Evolutionary conservation across 2,888 invertebrate species (phyloP).

Genomic region (Philonicus albiceps): DNA sequence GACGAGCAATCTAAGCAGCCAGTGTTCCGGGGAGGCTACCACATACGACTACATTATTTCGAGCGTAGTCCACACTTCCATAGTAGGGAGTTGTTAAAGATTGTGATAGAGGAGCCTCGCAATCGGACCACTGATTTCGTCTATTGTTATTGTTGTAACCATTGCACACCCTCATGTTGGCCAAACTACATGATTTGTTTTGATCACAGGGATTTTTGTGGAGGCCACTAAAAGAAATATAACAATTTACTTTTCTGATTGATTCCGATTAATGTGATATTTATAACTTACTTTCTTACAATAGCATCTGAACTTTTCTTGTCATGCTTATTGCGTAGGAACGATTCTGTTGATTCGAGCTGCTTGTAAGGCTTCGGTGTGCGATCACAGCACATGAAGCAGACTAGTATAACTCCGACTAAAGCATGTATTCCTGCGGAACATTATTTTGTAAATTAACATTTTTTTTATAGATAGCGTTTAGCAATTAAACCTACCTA

Average conservation of each 20-base stretch:
- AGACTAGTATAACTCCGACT: slow-evolving; percentile 54
- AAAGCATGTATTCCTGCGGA: slow-evolving; percentile 42
- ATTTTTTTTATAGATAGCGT: background rate
- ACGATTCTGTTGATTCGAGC: slow-evolving; percentile 59
- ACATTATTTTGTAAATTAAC: background rate
- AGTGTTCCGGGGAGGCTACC: background rate
- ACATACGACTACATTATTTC: background rate
- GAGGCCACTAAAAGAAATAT: background rate
- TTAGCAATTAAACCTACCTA: slow-evolving; percentile 54
- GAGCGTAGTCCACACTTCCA: slow-evolving; percentile 45
- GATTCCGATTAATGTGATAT: background rate
- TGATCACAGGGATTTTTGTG: slow-evolving; percentile 7
- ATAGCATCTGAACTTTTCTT: background rate
- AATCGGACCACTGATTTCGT: background rate
- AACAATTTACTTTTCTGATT: background rate
- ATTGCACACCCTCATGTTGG: slow-evolving; percentile 18
- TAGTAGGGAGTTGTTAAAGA: slow-evolving; percentile 40
- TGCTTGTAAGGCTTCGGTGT: slow-evolving; percentile 57
- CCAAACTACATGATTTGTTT: background rate
- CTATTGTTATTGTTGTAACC: background rate
- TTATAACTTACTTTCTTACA: background rate
- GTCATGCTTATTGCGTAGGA: slow-evolving; percentile 41
- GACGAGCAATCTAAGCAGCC: background rate
- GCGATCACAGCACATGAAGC: slow-evolving; percentile 63
- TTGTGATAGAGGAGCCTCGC: slow-evolving; percentile 28